Evolutionary conservation across 2,888 invertebrate species (phyloP).

Genomic region (Drosophila falleni): DNA sequence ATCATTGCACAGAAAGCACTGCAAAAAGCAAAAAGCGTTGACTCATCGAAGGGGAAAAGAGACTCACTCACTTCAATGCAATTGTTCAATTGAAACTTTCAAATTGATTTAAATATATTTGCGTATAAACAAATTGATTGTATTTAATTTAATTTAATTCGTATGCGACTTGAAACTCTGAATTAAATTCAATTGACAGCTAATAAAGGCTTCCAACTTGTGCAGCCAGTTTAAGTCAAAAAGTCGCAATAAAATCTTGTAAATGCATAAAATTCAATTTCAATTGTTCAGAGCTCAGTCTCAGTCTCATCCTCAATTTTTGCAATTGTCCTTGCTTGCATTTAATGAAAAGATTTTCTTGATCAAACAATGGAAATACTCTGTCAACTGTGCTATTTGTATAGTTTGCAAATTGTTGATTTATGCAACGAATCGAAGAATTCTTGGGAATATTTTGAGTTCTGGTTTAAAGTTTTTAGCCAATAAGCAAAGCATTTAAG

Average conservation of each 20-base stretch:
- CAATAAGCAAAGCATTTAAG: conserved; percentile 57
- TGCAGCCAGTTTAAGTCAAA: conserved; percentile 50
- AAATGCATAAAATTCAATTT: conserved; percentile 72
- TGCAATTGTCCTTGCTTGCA: conserved; percentile 30
- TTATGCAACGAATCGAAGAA: conserved; percentile 65
- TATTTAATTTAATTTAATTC: conserved; percentile 76
- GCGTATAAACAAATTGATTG: conserved; percentile 80
- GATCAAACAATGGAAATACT: conserved; percentile 62
- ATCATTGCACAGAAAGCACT: conserved; percentile 25
- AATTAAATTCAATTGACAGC: conserved; percentile 74
- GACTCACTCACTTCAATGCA: conserved; percentile 39
- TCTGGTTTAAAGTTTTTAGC: conserved; percentile 49
- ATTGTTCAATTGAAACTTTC: conserved; percentile 49
- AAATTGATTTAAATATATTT: conserved; percentile 75
- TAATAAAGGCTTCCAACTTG: conserved; percentile 12
- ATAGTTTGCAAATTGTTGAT: conserved; percentile 61
- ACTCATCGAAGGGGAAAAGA: conserved; percentile 53
- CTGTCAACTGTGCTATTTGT: conserved; percentile 30
- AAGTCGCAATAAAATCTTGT: conserved; percentile 73
- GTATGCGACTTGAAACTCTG: conserved; percentile 59
- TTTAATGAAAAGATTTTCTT: conserved; percentile 67
- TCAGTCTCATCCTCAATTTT: conserved; percentile 2
- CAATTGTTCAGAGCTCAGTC: conserved; percentile 46
- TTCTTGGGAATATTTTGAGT: conserved; percentile 52
- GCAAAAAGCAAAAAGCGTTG: conserved; percentile 49